Evolutionary conservation across 2,797 vertebrate species (phyloP), one percentile per base, ranked within the genome.

Genomic region (Rhyacichthys aspro): DNA sequence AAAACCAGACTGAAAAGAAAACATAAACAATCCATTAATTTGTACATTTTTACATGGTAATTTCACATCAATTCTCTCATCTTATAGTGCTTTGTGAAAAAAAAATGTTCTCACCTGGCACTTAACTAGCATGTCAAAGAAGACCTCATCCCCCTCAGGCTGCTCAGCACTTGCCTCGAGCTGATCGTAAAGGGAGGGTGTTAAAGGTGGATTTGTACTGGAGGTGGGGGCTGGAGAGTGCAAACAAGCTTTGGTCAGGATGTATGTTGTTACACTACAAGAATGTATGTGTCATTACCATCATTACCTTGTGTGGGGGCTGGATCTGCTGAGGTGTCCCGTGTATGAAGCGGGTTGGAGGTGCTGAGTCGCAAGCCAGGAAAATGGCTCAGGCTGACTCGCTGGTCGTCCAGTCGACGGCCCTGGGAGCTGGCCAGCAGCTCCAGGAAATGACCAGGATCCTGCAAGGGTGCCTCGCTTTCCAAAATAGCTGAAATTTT

Each of bases 61-160:
- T n/a, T 5, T 28, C 23, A 28, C 23, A 28, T 28, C 4, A 28
- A 28, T 28, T 28, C 23, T 28, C 23, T 28, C 23, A 28, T 5
- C 23, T 2, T 28, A 28, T 28, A 28, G 23, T 28, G 23, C 3
- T 28, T 28, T 28, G 7, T 28, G 23, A 28, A 28, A 28, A 28
- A 28, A 28, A 28, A 28, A 28, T 43, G 17, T 28, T 34, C 84
- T 46, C 9, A 98, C 98, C 91, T 99, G 98, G 85, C 95, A 98
- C 89, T 97, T 98, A 0, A 98, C 76, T 1, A 99, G 61, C 83
- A 94, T 96, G 56, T 99, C 95, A 3, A 99, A 99, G 90, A 99
- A 99, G 81, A 95, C 94, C 0, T 99, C 96, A 0, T 96, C 95
- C 0, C 93, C 91, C 10, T 95, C 94, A 0, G 89, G 85, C 81